phyloP scores from a whole-genome alignment of 2,113 vertebrate species.

The Dendropsophus ebraccatus region DNA sequence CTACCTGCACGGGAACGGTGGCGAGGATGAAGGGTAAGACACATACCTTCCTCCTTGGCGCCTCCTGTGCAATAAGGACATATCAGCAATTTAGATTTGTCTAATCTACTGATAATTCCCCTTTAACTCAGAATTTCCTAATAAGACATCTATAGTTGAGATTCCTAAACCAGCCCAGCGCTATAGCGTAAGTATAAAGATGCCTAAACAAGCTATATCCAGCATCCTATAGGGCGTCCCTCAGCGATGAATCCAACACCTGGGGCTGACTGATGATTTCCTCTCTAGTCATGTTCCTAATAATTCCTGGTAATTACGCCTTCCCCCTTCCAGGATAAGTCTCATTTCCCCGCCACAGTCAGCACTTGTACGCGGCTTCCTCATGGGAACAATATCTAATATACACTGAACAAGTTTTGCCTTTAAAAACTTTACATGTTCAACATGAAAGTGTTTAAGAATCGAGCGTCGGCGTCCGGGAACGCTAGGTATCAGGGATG shows the following conservation, averaged over 20 bases:
- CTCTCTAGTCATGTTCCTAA: slow-evolving; percentile 36
- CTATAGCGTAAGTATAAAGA: background rate
- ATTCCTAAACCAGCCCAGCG: background rate
- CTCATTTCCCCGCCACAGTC: slow-evolving; percentile 38
- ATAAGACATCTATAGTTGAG: too few relatives aligned
- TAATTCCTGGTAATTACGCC: slow-evolving; percentile 37
- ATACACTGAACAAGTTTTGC: slow-evolving; percentile 21
- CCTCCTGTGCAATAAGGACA: too few relatives aligned
- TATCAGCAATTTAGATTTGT: too few relatives aligned
- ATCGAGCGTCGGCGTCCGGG: background rate
- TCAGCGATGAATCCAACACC: background rate
- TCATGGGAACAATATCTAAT: slow-evolving; percentile 36
- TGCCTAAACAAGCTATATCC: background rate
- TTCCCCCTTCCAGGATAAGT: slow-evolving; percentile 4
- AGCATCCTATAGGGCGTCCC: background rate
- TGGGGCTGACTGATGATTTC: background rate
- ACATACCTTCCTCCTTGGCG: too few relatives aligned
- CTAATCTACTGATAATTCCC: too few relatives aligned
- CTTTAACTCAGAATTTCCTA: background rate
- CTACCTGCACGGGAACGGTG: too few relatives aligned
- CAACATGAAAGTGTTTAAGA: slow-evolving; percentile 37
- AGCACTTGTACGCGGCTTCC: background rate
- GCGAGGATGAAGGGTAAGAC: too few relatives aligned
- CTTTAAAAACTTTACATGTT: slow-evolving; percentile 21
- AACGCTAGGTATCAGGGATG: background rate